Percentiles rank a stretch among this genome's conserved stretches.
Evolutionary conservation across 2,888 invertebrate species (phyloP).

Genomic region (Acrobasis consociella): DNA sequence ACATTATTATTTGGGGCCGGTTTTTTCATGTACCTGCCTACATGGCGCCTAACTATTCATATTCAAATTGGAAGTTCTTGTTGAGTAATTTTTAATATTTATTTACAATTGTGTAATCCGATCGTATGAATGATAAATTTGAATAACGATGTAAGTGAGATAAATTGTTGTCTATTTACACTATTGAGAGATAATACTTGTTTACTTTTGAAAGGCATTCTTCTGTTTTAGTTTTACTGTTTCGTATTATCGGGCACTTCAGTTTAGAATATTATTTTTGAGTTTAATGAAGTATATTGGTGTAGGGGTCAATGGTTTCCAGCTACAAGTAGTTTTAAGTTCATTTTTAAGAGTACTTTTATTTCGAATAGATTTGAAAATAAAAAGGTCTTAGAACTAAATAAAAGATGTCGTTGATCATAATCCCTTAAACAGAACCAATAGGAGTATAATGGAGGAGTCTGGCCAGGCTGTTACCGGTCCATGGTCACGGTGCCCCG

Average conservation of each 20-base stretch:
- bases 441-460: conserved; percentile 19
- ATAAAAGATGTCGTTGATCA: not conserved
- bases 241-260: too few relatives aligned
- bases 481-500: conserved; percentile 28
- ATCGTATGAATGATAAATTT: conserved; percentile 60
- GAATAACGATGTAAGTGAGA: conserved; percentile 59
- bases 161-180: conserved; percentile 49
- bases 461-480: conserved; percentile 14
- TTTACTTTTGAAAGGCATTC: not conserved
- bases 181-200: not conserved
- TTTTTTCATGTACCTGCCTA: conserved; percentile 79
- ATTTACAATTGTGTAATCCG: conserved; percentile 75
- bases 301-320: too few relatives aligned
- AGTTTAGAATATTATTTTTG: too few relatives aligned
- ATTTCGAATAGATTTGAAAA: too few relatives aligned
- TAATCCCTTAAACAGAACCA: conserved; percentile 19
- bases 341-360: too few relatives aligned
- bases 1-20: conserved; percentile 75
- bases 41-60: conserved; percentile 80
- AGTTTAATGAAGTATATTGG: too few relatives aligned
- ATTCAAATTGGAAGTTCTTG: conserved; percentile 76
- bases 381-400: too few relatives aligned
- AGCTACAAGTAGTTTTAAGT: too few relatives aligned
- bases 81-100: conserved; percentile 77
- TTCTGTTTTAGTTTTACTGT: not conserved